Evolutionary conservation across 2,113 vertebrate species (phyloP), one percentile per base, ranked within the genome.

Genomic region (Oxygymnocypris stewartii): DNA sequence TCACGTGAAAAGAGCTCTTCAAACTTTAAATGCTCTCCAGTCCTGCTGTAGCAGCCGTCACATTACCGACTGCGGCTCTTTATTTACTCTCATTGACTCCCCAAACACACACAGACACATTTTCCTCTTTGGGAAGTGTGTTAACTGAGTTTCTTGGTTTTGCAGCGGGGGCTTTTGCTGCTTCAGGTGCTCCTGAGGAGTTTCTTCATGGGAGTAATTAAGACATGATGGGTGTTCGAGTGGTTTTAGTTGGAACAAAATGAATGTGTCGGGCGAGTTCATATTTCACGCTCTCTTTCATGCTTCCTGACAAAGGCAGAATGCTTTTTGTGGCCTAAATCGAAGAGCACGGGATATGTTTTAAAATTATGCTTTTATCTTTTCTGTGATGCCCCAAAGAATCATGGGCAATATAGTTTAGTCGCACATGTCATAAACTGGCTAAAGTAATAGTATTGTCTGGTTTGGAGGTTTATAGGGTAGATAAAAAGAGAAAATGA

Each of bases 91-190:
- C 81, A 83, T 71, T 37, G 63, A 51, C 44, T 69, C 47, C 1
- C 16, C 23, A 25, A 47, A 81, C n/a, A n/a, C 59, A 9, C 59
- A 65, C n/a, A 31, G 79, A 65, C 42, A 18, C 69, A 47, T 73
- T 59, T 77, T 81, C 54, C 67, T 85, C 23, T 69, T 86, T 37
- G 80, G 86, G 57, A 86, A 81, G 23, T 23, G 44, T 79, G 35
- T 37, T 88, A 84, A 87, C 82, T 84, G 28, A 31, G 80, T 87
- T 81, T 85, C 51, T n/a, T 13, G 23, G 54, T 57, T 85, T 77
- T 67, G 77, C 40, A 12, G 40, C 76, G 77, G 54, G 57, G 82
- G 69, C 44, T 42, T 44, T 25, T 44, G 23, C 79, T 63, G 31
- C 59, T 8, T 81, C n/a, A n/a, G n/a, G n/a, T n/a, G n/a, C n/a